Evolutionary conservation across 2,888 invertebrate genomes (phyloP).

Genomic region (Troides helena): DNA sequence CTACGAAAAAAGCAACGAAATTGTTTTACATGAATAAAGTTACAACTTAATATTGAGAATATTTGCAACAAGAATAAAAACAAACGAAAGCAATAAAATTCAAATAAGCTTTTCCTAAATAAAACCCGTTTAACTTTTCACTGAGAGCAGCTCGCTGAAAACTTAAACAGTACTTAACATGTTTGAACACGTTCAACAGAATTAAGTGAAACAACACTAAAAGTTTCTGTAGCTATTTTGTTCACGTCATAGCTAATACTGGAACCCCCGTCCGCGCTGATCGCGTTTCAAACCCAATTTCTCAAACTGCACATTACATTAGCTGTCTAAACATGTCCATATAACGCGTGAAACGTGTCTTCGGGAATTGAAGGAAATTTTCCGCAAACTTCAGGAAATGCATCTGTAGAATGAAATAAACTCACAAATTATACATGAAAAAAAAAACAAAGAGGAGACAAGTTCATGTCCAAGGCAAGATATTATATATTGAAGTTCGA

Average conservation of each 20-base stretch:
- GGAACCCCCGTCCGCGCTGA: conserved; percentile 32
- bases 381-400: background rate
- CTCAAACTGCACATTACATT: conserved; percentile 60
- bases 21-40: too few species aligned
- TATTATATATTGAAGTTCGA: too few species aligned
- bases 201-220: conserved; percentile 26
- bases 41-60: too few species aligned
- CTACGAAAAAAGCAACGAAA: too few species aligned
- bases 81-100: conserved; percentile 2
- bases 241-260: conserved; percentile 22
- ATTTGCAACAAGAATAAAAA: too few species aligned
- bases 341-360: conserved; percentile 37
- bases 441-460: too few species aligned
- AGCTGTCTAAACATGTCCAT: conserved; percentile 59
- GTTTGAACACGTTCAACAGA: conserved; percentile 26
- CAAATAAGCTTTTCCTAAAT: conserved; percentile 4
- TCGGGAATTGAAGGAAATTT: conserved; percentile 23
- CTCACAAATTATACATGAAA: too few species aligned
- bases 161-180: conserved; percentile 25
- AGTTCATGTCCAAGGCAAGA: too few species aligned
- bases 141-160: conserved; percentile 9
- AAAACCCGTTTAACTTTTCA: conserved; percentile 6
- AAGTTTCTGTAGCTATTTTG: conserved; percentile 13
- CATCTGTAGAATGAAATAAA: too few species aligned
- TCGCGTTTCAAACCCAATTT: conserved; percentile 52